Percentiles rank a stretch among this genome's conserved stretches.
phyloP scores from a whole-genome alignment of 2,113 vertebrate species.

The Saguinus midas region DNA sequence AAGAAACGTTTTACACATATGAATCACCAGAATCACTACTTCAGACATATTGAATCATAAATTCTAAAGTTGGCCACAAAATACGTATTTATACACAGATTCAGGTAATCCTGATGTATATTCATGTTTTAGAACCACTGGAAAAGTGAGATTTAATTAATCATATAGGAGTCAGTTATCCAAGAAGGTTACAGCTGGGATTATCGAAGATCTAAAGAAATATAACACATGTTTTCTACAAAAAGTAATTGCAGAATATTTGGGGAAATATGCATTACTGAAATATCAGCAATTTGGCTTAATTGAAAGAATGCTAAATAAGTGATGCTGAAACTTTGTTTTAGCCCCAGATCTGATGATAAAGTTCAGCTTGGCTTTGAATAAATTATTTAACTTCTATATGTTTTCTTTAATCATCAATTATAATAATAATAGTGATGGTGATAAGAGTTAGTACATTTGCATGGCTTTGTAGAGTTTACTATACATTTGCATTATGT shows the following conservation, averaged over 20 bases:
- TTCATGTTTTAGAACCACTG: not conserved
- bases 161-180: not conserved
- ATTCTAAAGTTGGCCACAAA: not conserved
- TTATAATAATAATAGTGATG: not conserved
- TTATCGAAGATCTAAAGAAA: not conserved
- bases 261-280: not conserved
- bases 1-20: not conserved
- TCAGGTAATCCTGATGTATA: not conserved
- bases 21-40: not conserved
- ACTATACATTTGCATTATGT: not conserved
- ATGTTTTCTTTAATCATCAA: not conserved
- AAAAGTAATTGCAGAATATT: not conserved
- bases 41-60: not conserved
- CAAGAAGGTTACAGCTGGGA: not conserved
- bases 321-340: not conserved
- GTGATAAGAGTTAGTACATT: not conserved
- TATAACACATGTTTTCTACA: not conserved
- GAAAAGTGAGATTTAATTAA: not conserved
- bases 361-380: not conserved
- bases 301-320: not conserved
- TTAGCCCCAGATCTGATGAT: not conserved
- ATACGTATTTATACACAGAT: not conserved
- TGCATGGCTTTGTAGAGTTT: not conserved
- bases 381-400: not conserved
- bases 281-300: constrained; percentile 31